Evolutionary conservation across 2,888 invertebrate species (phyloP).

Genomic region (Adelognathus sp.): DNA sequence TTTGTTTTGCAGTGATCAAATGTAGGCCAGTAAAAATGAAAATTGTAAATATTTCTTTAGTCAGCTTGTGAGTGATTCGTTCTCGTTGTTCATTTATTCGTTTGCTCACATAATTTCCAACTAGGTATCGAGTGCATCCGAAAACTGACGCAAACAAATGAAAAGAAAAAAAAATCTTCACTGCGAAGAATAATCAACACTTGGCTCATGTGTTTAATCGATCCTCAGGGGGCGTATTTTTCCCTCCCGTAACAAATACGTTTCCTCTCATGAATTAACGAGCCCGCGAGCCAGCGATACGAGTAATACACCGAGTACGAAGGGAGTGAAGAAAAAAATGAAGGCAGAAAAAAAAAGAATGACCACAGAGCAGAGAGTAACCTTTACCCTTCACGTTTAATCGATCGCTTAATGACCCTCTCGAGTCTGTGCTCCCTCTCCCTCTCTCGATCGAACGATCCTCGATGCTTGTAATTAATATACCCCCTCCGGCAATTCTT

Average conservation of each 20-base stretch:
- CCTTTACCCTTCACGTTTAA: conserved; percentile 75
- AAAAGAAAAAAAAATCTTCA: too few relatives aligned
- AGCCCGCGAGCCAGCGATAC: conserved; percentile 38
- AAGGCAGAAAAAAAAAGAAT: neutral
- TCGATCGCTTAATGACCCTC: conserved; percentile 78
- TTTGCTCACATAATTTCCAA: too few relatives aligned
- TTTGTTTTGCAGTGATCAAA: too few relatives aligned
- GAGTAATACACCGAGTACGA: neutral
- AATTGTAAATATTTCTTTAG: too few relatives aligned
- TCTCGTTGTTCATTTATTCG: too few relatives aligned
- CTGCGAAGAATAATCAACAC: conserved; percentile 32
- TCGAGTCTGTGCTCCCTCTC: conserved; percentile 52
- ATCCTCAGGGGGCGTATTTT: neutral
- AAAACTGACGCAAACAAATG: too few relatives aligned
- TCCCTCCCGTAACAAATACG: conserved; percentile 59
- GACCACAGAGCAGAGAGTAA: conserved; percentile 62
- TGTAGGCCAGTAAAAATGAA: too few relatives aligned
- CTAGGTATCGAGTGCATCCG: too few relatives aligned
- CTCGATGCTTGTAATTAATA: conserved; percentile 76
- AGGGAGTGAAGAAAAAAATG: neutral
- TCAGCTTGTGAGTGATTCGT: too few relatives aligned
- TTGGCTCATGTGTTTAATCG: conserved; percentile 39
- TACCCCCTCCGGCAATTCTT: conserved; percentile 66
- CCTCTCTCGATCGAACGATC: conserved; percentile 77
- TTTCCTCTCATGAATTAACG: conserved; percentile 64